Conservation (phyloP, 2,113 vertebrate genomes). For the Dromas ardeola region DNA sequence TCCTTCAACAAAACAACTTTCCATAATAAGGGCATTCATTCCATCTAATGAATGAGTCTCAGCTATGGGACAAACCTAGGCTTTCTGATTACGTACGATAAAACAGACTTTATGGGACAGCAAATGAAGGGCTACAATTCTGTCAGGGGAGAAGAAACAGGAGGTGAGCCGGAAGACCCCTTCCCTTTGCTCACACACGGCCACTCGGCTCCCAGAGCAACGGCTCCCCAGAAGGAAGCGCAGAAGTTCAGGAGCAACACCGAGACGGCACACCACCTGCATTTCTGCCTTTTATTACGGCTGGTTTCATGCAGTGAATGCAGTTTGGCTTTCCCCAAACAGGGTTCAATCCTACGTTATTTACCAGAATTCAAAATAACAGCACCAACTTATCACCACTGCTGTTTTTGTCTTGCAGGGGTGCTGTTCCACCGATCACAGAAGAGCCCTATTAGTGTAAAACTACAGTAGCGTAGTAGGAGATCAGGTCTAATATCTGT, state of each 20-base stretch:
- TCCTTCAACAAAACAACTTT: background rate
- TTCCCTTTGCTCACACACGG: background rate
- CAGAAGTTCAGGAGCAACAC: background rate
- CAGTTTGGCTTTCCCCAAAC: background rate
- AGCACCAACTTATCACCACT: background rate
- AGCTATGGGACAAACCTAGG: background rate
- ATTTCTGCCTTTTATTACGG: background rate
- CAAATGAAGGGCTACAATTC: background rate
- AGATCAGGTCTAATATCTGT: slow-evolving; percentile 32
- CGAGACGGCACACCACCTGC: background rate
- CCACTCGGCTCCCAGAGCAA: background rate
- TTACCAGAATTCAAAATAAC: background rate
- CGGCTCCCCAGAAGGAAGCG: background rate
- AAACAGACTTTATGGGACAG: background rate
- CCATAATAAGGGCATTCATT: background rate
- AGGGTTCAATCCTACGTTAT: background rate
- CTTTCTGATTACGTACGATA: background rate
- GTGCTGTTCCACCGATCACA: background rate
- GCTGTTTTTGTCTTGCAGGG: background rate
- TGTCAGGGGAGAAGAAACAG: background rate
- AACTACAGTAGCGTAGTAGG: background rate
- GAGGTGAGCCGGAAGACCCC: background rate
- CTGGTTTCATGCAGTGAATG: background rate
- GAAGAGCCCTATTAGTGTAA: background rate
- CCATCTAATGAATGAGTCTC: background rate